Conservation (phyloP, 1,140 invertebrate genomes). For the Diabrotica virgifera region DNA sequence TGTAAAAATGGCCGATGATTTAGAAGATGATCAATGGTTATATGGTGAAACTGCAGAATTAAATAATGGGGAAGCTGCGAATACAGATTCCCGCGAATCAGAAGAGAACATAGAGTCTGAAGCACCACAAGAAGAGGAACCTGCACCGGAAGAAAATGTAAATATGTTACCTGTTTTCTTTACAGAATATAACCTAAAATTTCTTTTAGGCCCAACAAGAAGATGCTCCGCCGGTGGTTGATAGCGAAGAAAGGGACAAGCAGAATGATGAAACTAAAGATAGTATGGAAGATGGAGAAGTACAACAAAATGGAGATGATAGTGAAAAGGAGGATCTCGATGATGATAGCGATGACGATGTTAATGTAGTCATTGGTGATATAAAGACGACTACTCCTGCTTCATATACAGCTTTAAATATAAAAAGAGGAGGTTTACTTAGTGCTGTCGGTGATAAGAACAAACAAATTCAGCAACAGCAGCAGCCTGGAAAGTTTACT, state of each 20-base stretch:
- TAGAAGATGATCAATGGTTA: conserved; percentile 64
- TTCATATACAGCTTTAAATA: conserved; percentile 63
- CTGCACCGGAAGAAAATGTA: conserved; percentile 21
- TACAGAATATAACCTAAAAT: conserved; percentile 19
- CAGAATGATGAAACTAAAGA: conserved; percentile 52
- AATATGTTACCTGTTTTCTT: background rate
- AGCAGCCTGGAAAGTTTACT: conserved; percentile 74
- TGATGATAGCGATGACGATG: conserved; percentile 81
- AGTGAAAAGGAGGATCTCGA: conserved; percentile 65
- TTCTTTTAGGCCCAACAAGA: conserved; percentile 31
- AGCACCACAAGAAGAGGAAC: conserved; percentile 20
- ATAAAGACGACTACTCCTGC: conserved; percentile 67
- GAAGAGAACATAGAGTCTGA: conserved; percentile 16
- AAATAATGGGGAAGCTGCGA: conserved; percentile 35
- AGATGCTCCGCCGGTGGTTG: conserved; percentile 33
- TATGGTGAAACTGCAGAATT: conserved; percentile 55
- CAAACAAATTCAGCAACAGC: conserved; percentile 49
- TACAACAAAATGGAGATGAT: conserved; percentile 56
- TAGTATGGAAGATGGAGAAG: conserved; percentile 53
- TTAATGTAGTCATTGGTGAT: conserved; percentile 82
- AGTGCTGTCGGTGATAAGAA: conserved; percentile 51
- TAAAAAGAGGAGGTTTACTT: conserved; percentile 60
- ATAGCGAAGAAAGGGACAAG: conserved; percentile 34
- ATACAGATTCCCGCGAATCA: conserved; percentile 36
- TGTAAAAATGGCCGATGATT: conserved; percentile 56